Percentiles rank a stretch among this genome's conserved stretches.
phyloP scores from a whole-genome alignment of 2,113 vertebrate species.

The Trochalopteron elliotii region DNA sequence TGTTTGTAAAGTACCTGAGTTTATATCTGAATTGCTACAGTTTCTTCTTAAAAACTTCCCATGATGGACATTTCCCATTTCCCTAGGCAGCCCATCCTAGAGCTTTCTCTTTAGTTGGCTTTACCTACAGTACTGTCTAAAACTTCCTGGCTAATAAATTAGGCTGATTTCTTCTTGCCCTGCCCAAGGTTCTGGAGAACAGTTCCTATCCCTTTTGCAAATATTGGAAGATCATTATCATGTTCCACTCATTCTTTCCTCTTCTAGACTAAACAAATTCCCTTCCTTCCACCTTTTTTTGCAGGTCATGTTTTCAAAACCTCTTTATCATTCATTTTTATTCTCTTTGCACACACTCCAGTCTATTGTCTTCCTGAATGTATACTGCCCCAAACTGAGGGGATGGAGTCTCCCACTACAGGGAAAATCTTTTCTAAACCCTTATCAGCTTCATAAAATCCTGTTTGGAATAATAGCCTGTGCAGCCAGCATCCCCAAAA shows the following conservation, averaged over 20 bases:
- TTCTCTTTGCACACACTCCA: background rate
- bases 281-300: constrained; percentile 53
- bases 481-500: background rate
- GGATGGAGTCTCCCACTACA: background rate
- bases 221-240: background rate
- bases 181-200: background rate
- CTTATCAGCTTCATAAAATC: background rate
- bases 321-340: constrained; percentile 25
- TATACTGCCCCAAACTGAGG: background rate
- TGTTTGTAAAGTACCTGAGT: background rate
- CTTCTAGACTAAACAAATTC: constrained; percentile 53
- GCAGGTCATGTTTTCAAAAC: constrained; percentile 39
- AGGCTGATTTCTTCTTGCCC: background rate
- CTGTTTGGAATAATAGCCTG: background rate
- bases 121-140: background rate
- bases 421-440: background rate
- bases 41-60: background rate
- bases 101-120: background rate
- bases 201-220: constrained; percentile 12
- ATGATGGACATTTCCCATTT: background rate
- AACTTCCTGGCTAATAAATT: background rate
- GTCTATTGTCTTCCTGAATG: background rate
- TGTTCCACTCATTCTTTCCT: constrained; percentile 44
- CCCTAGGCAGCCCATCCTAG: background rate
- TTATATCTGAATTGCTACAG: background rate